Conservation (phyloP, 2,113 vertebrate genomes). For the Phoxinus phoxinus region DNA sequence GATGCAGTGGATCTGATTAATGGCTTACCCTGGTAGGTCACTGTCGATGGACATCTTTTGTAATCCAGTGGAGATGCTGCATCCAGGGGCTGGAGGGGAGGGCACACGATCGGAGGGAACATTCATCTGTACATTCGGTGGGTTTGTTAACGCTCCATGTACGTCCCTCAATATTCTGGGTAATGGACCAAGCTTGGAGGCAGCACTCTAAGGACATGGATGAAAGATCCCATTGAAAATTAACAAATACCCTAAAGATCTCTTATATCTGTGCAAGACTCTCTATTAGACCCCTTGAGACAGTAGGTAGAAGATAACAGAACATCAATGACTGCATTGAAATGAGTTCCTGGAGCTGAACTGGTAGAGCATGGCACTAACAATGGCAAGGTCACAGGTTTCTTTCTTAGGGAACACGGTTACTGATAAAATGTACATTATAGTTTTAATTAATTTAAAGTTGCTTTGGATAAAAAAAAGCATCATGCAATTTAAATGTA, state of each 20-base stretch:
- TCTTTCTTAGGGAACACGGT: not conserved
- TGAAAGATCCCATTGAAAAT: constrained; percentile 27
- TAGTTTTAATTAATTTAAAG: not conserved
- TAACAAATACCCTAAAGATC: not conserved
- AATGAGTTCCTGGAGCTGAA: not conserved
- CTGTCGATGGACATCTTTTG: constrained; percentile 98
- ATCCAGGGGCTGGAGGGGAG: constrained; percentile 80
- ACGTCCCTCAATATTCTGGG: constrained; percentile 94
- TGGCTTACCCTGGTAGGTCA: constrained; percentile 90
- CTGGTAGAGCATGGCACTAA: not conserved
- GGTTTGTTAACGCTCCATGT: constrained; percentile 87
- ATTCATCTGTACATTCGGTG: constrained; percentile 80
- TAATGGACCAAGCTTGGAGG: constrained; percentile 91
- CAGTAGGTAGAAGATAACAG: not conserved
- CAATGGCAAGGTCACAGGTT: not conserved
- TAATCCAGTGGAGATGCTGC: constrained; percentile 90
- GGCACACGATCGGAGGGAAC: constrained; percentile 79
- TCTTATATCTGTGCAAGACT: not conserved
- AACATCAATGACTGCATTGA: not conserved
- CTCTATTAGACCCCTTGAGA: not conserved
- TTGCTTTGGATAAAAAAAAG: not conserved
- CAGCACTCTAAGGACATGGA: constrained; percentile 76
- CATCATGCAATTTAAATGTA: not conserved
- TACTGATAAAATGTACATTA: not conserved
- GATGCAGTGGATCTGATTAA: not conserved